Evolutionary conservation across 2,888 invertebrate species (phyloP).

Genomic region (Tryphoninae sp.): DNA sequence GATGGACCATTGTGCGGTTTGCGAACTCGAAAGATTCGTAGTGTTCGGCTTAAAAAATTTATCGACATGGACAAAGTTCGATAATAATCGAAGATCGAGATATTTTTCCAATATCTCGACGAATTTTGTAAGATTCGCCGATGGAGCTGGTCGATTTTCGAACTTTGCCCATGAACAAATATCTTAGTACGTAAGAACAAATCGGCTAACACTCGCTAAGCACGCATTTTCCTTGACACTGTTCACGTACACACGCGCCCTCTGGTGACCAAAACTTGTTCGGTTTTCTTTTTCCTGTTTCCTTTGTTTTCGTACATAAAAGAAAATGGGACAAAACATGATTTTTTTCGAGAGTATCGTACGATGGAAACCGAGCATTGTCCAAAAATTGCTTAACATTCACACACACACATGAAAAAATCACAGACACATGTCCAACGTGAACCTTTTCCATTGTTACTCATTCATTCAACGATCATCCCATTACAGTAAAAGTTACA

Average conservation of each 20-base stretch:
- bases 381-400: constrained; percentile 23
- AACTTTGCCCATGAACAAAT: constrained; percentile 49
- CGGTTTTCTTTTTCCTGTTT: neutral
- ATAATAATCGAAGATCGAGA: neutral
- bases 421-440: constrained; percentile 5
- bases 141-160: neutral
- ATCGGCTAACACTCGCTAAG: constrained; percentile 57
- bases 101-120: neutral
- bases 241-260: constrained; percentile 36
- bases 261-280: constrained; percentile 22
- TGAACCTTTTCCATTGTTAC: constrained; percentile 26
- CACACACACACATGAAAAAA: neutral
- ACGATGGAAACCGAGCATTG: constrained; percentile 5
- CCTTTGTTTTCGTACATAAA: constrained; percentile 1
- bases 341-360: constrained; percentile 14
- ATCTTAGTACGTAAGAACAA: constrained; percentile 52
- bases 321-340: neutral
- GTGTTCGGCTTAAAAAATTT: constrained; percentile 66
- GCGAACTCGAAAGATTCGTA: constrained; percentile 79
- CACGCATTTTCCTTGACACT: constrained; percentile 46
- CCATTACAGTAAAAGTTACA: neutral
- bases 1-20: constrained; percentile 58
- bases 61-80: constrained; percentile 48
- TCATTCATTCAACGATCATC: constrained; percentile 23
- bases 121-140: constrained; percentile 8